phyloP scores from a whole-genome alignment of 2,888 invertebrate genomes.

The Agrypnus murinus region DNA sequence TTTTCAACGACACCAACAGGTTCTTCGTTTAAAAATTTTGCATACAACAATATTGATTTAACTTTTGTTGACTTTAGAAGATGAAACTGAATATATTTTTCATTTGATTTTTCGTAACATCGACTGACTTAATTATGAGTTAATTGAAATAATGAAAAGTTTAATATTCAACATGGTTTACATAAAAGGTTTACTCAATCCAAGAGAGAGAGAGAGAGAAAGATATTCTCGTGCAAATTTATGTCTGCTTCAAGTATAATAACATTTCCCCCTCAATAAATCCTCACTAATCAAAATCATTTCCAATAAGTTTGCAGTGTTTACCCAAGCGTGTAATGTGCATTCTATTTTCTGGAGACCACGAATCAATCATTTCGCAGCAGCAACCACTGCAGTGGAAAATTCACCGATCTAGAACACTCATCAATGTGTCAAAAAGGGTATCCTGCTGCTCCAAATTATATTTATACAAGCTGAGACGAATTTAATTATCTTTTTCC shows the following conservation, averaged over 20 bases:
- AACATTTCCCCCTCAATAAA: constrained; percentile 10
- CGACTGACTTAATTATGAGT: too few species aligned
- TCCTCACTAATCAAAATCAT: constrained; percentile 14
- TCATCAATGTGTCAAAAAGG: constrained; percentile 25
- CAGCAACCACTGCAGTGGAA: constrained; percentile 29
- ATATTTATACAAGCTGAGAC: constrained; percentile 2
- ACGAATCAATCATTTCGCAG: constrained; percentile 34
- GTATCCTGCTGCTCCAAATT: constrained; percentile 7
- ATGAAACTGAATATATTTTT: too few species aligned
- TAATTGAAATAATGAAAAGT: too few species aligned
- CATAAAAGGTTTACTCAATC: too few species aligned
- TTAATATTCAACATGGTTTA: too few species aligned
- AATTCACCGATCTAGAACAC: constrained; percentile 32
- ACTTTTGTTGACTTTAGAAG: too few species aligned
- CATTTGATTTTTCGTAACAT: too few species aligned
- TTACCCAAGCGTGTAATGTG: constrained; percentile 32
- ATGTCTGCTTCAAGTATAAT: background rate
- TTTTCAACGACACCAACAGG: too few species aligned
- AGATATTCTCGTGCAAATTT: too few species aligned
- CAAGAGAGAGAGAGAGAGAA: too few species aligned
- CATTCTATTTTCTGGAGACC: constrained; percentile 33
- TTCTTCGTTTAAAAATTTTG: too few species aligned
- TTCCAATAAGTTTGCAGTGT: constrained; percentile 26
- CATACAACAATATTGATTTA: too few species aligned
- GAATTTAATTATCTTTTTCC: constrained; percentile 12